phyloP scores from a whole-genome alignment of 2,888 invertebrate species.

The Pycnomerus fuliginosus region DNA sequence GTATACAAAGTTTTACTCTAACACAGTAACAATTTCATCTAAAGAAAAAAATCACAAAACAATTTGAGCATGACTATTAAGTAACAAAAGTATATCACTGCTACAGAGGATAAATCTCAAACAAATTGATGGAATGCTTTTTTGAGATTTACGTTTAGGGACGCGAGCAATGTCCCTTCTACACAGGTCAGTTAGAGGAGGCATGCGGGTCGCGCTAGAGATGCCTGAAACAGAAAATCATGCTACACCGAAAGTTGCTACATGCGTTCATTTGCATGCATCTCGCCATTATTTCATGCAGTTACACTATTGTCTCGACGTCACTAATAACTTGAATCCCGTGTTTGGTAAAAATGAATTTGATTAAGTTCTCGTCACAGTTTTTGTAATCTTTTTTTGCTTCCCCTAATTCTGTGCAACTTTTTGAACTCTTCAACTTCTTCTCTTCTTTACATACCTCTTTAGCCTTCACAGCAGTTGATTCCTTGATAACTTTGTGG shows the following conservation, averaged over 20 bases:
- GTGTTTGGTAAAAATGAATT: constrained; percentile 74
- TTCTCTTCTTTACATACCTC: constrained; percentile 40
- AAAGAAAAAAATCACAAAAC: too few species aligned
- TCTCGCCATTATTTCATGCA: constrained; percentile 10
- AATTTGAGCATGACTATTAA: too few species aligned
- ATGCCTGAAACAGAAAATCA: constrained; percentile 52
- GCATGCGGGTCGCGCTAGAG: constrained; percentile 59
- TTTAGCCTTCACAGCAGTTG: constrained; percentile 26
- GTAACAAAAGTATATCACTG: too few species aligned
- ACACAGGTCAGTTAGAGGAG: constrained; percentile 58
- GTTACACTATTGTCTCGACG: constrained; percentile 69
- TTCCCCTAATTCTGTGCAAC: constrained; percentile 46
- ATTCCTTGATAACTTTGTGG: constrained; percentile 45
- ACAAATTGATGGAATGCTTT: too few species aligned
- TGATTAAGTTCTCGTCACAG: constrained; percentile 58
- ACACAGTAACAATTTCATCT: too few species aligned
- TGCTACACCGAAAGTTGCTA: too few species aligned
- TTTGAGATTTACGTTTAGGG: too few species aligned
- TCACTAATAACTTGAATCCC: constrained; percentile 79
- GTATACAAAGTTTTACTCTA: too few species aligned
- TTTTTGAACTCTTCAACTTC: constrained; percentile 47
- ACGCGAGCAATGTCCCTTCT: too few species aligned
- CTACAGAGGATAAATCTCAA: too few species aligned
- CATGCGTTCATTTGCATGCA: too few species aligned
- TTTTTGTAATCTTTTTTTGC: constrained; percentile 51